A percentile compares a stretch with the other conserved stretches of the same genome.
phyloP scores from a whole-genome alignment of 2,113 vertebrate species.

The Rattus norvegicus region GRCr8 NC_086022.1:181320501-181321000 shows the following conservation, averaged over 20 bases:
- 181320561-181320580: not conserved
- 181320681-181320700: not conserved
- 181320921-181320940: not conserved
- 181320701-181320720: constrained; percentile 31
- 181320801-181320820: not conserved
- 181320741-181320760: constrained; percentile 44
- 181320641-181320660: constrained; percentile 65
- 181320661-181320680: constrained; percentile 66
- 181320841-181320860: constrained; percentile 20
- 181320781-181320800: not conserved
- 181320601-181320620: constrained; percentile 13
- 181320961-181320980: not conserved
- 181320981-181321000: not conserved
- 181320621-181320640: constrained; percentile 32
- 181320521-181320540: not conserved
- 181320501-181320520: not conserved
- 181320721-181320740: constrained; percentile 41
- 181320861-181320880: not conserved
- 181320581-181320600: not conserved
- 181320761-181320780: constrained; percentile 29
- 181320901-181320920: constrained; percentile 18
- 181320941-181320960: not conserved
- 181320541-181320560: not conserved
- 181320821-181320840: constrained; percentile 1
- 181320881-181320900: not conserved